Base-by-base conservation (phyloP, 2,797 vertebrate genomes). In the Gymnoscopelus microlampas region DNA sequence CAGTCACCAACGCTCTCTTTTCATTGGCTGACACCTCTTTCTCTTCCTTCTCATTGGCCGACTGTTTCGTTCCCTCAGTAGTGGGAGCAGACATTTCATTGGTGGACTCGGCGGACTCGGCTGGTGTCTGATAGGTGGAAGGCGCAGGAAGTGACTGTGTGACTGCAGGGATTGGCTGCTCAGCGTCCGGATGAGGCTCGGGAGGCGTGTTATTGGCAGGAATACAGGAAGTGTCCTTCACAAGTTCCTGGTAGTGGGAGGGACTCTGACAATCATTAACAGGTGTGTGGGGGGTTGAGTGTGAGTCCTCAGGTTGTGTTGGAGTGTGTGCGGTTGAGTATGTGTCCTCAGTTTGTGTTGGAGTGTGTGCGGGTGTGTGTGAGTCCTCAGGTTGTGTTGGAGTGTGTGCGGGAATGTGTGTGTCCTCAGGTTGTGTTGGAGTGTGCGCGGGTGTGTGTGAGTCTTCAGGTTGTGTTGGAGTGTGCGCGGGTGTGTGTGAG, bases 161-260 rank as follows among this genome's bases (percentile, higher is more conserved):
- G 1, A 0, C 77, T 53, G 19, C 0, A 61, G 88, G 83, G 82
- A 74, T 85, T 64, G 86, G 53, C 2, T 64, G 51, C 53, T 88
- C 75, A 66, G 85, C 89, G 9, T 72, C 24, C 6, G 77, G 63
- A 26, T 66, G 74, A 69, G 61, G 47, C 19, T 81, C 60, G 55
- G 79, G 71, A 51, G 71, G 64, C 11, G 2, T 72, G 26, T 24
- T 26, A 79, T 59, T 79, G 67, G 79, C 39, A 15, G 29, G 1
- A 14, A 47, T 2, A 1, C 64, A 81, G 62, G 76, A 71, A 2
- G 29, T 1, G 3, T 23, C 11, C 9, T 11, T 63, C 0, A 51
- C 15, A 47, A 61, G 60, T 55, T 4, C 47, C 3, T 73, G 78
- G 63, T 19, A 50, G 53, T 70, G 53, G 63, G n/a, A 53, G 53